Conservation (phyloP, 2,888 invertebrate species). For the Sinohyriopsis cumingii region DNA sequence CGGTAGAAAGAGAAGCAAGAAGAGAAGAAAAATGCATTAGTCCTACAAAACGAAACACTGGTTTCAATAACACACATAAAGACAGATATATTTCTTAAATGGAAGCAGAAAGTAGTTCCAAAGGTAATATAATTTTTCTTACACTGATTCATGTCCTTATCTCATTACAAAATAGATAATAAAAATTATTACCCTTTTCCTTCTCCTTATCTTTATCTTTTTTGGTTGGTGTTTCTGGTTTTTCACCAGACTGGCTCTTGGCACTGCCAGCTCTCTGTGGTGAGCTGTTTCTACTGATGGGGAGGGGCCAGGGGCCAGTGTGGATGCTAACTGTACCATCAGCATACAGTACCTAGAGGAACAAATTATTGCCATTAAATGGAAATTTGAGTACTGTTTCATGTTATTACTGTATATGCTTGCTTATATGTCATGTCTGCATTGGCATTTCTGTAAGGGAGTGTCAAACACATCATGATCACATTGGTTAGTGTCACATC, state of each 20-base stretch:
- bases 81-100: no score
- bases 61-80: no score
- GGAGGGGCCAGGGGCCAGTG: slow-evolving; percentile 50
- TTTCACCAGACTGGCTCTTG: slow-evolving; percentile 40
- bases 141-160: background rate
- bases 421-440: no score
- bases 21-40: no score
- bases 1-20: no score
- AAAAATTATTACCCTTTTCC: slow-evolving; percentile 21
- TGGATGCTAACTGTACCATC: slow-evolving; percentile 67
- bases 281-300: slow-evolving; percentile 44
- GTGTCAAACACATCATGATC: no score
- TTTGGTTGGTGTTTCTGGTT: slow-evolving; percentile 48
- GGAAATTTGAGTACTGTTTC: background rate
- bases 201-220: slow-evolving; percentile 38
- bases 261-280: slow-evolving; percentile 55
- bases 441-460: no score
- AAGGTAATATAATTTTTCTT: background rate
- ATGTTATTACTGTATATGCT: no score
- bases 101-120: no score
- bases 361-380: slow-evolving; percentile 1
- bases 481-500: no score
- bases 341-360: slow-evolving; percentile 61
- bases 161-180: background rate
- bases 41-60: no score